Evolutionary conservation across 2,888 invertebrate genomes (phyloP).

Genomic region (Trichogramma dendrolimi): DNA sequence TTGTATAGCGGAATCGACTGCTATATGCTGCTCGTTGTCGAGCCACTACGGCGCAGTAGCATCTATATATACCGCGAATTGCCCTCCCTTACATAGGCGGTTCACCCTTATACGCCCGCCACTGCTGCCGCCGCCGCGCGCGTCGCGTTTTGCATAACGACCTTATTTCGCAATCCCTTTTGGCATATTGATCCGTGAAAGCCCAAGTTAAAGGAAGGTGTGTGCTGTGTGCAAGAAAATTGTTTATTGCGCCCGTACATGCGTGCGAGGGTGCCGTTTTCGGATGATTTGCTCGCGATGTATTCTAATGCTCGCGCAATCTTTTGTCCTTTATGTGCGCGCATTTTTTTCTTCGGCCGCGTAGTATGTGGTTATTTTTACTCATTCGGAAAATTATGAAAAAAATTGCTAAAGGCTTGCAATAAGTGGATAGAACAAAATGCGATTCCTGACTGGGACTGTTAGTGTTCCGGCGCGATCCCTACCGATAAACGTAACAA

Average conservation of each 20-base stretch:
- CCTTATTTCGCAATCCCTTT: slow-evolving; percentile 46
- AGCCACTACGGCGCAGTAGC: not conserved
- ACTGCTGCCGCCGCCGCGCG: slow-evolving; percentile 26
- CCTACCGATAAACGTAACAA: not conserved
- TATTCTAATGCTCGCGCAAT: not conserved
- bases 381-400: not conserved
- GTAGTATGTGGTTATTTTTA: not conserved
- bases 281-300: not conserved
- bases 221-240: slow-evolving; percentile 29
- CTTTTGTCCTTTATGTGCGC: not conserved
- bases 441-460: no score
- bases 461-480: not conserved
- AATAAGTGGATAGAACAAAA: no score
- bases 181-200: slow-evolving; percentile 46
- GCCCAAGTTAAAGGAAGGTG: slow-evolving; percentile 8
- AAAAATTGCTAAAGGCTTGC: not conserved
- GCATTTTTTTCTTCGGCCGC: not conserved
- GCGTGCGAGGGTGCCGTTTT: not conserved
- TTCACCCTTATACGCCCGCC: slow-evolving; percentile 46
- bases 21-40: not conserved
- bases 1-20: slow-evolving; percentile 11
- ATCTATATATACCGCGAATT: slow-evolving; percentile 11
- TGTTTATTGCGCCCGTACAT: slow-evolving; percentile 29
- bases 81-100: slow-evolving; percentile 22
- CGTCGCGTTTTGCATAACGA: slow-evolving; percentile 47